phyloP scores from a whole-genome alignment of 2,113 vertebrate species.

The Sinocyclocheilus grahami region DNA sequence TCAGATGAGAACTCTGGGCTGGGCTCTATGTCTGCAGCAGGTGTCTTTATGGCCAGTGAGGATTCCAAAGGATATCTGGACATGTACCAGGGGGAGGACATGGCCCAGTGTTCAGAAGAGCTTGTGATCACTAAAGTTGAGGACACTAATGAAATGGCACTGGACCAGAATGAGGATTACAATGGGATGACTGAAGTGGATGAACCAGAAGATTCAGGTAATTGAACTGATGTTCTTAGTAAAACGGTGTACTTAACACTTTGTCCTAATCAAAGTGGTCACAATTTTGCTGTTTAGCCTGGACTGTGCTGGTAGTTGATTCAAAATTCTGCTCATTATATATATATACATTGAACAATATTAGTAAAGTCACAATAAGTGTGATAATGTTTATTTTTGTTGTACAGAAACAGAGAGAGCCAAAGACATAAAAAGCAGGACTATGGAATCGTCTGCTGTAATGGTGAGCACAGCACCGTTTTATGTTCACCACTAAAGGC shows the following conservation, averaged over 20 bases:
- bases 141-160: background rate
- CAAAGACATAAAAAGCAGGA: background rate
- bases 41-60: background rate
- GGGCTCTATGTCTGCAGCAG: background rate
- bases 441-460: background rate
- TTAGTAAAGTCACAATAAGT: background rate
- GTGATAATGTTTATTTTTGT: background rate
- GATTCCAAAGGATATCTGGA: background rate
- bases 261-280: too few species aligned
- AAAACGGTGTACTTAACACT: too few species aligned
- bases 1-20: background rate
- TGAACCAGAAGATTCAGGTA: slow-evolving; percentile 8
- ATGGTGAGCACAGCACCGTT: slow-evolving; percentile 14
- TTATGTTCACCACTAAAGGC: background rate
- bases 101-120: slow-evolving; percentile 6
- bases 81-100: background rate
- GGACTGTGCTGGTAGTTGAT: too few species aligned
- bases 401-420: background rate
- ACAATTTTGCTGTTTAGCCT: too few species aligned
- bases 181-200: slow-evolving; percentile 5
- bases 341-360: too few species aligned
- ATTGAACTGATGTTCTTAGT: background rate
- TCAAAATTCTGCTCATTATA: too few species aligned
- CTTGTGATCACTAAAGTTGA: background rate
- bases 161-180: slow-evolving; percentile 6